Evolutionary conservation across 2,888 invertebrate genomes (phyloP).

Genomic region (Tuberolachnus salignus): DNA sequence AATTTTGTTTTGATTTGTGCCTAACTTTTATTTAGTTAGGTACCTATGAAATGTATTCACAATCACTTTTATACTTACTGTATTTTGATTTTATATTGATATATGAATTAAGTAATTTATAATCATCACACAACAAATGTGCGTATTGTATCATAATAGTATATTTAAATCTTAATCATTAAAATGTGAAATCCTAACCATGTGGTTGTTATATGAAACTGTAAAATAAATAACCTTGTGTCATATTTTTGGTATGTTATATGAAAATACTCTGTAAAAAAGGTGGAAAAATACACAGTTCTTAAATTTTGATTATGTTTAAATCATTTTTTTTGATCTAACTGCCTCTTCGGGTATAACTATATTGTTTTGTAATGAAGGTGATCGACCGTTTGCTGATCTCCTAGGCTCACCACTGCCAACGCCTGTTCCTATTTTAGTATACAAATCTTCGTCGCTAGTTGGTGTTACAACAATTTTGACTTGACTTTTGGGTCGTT

Average conservation of each 20-base stretch:
- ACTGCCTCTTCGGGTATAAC: conserved; percentile 48
- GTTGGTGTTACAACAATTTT: conserved; percentile 51
- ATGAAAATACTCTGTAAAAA: conserved; percentile 28
- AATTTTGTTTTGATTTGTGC: conserved; percentile 23
- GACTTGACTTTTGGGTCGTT: conserved; percentile 44
- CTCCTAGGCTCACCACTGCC: background rate
- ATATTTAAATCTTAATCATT: conserved; percentile 22
- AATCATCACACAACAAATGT: conserved; percentile 26
- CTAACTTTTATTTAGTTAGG: conserved; percentile 21
- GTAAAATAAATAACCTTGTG: conserved; percentile 8
- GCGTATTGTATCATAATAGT: conserved; percentile 9
- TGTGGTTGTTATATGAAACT: background rate
- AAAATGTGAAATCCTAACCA: conserved; percentile 7
- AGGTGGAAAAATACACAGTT: background rate
- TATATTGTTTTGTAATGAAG: conserved; percentile 36
- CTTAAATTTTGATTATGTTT: conserved; percentile 3
- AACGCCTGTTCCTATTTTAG: background rate
- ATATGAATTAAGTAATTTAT: conserved; percentile 28
- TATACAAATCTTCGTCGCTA: conserved; percentile 33
- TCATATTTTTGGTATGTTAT: background rate
- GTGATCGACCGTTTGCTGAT: conserved; percentile 23
- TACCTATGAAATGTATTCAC: conserved; percentile 4
- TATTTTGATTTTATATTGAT: conserved; percentile 39
- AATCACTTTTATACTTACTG: conserved; percentile 32
- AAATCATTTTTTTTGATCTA: conserved; percentile 38